Base-by-base conservation (phyloP, 2,113 vertebrate species). In the Rhinogobius similis region DNA sequence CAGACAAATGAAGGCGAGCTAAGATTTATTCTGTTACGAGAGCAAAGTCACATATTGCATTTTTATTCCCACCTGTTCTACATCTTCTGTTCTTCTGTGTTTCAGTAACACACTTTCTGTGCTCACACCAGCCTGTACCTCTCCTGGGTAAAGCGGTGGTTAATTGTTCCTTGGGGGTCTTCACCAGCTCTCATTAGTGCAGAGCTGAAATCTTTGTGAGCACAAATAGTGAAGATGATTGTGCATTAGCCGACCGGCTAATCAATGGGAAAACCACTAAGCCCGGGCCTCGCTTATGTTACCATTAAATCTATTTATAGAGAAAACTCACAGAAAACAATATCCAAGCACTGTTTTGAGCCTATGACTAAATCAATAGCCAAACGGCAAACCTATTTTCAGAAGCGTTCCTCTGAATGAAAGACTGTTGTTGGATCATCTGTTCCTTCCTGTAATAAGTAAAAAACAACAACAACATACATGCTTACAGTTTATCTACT, bases 201-300 rank as follows among this genome's bases (percentile, higher is more conserved):
- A 80, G 67, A 73, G 68, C 50, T 72, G 53, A 70, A 69, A 64
- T 78, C 36, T 79, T 76, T 79, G 68, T 81, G 66, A 73, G 72
- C 65, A 64, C 32, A 36, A 55, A 70, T 82, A 73, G 77, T 84
- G 77, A 92, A 92, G 95, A 95, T 94, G 94, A 95, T 94, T 94
- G 85, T 89, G 94, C 95, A 95, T 97, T 96, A 96, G 95, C 92
- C 90, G 91, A 88, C 93, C 93, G 93, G 95, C 93, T 95, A 98
- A 97, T 98, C 97, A 96, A 97, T 96, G 93, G 91, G 94, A 95
- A 98, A 97, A 96, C 94, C 95, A 96, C 94, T 95, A 95, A 96
- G 94, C 94, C 93, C 91, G 92, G 92, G 66, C 27, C 92, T 93
- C 94, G 81, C 83, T 90, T 73, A 77, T 75, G 77, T 90, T 87